Conservation (phyloP, 1,140 invertebrate genomes). For the Drosophila ambigua region DNA sequence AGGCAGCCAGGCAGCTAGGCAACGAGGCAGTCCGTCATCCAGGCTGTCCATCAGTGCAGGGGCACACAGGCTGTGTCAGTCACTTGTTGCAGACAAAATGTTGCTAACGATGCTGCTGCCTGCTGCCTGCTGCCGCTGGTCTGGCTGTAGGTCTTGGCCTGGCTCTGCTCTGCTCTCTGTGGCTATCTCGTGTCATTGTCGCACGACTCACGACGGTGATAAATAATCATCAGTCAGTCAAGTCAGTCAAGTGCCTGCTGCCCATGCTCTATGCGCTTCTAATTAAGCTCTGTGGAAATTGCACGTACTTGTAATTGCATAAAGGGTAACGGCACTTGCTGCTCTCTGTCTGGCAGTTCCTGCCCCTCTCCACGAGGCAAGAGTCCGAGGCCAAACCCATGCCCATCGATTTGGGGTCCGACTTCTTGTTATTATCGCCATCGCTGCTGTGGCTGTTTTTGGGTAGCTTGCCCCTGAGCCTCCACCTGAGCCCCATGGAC, state of each 20-base stretch:
- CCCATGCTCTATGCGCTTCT: conserved; percentile 50
- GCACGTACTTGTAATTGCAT: conserved; percentile 78
- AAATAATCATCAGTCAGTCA: conserved; percentile 78
- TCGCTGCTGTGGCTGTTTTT: conserved; percentile 53
- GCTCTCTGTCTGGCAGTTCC: conserved; percentile 22
- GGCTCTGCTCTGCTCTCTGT: conserved; percentile 34
- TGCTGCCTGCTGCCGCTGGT: conserved; percentile 4
- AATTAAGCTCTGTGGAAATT: conserved; percentile 70
- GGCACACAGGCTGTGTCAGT: conserved; percentile 43
- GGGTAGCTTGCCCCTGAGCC: conserved; percentile 23
- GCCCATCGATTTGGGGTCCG: conserved; percentile 42
- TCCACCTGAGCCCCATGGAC: conserved; percentile 3
- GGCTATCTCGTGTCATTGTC: conserved; percentile 74
- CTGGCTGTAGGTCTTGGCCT: not conserved
- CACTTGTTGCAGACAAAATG: conserved; percentile 70
- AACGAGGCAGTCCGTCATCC: conserved; percentile 13
- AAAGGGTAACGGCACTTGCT: conserved; percentile 72
- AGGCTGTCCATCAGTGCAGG: conserved; percentile 24
- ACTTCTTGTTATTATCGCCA: conserved; percentile 66
- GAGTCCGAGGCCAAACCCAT: conserved; percentile 38
- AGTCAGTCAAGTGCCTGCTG: conserved; percentile 37
- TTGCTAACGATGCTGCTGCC: conserved; percentile 67
- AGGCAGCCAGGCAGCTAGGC: conserved; percentile 9
- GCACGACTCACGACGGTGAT: conserved; percentile 81
- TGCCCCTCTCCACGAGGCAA: not conserved